Evolutionary conservation across 2,113 vertebrate species (phyloP).

Genomic region (Spheniscus mendiculus): DNA sequence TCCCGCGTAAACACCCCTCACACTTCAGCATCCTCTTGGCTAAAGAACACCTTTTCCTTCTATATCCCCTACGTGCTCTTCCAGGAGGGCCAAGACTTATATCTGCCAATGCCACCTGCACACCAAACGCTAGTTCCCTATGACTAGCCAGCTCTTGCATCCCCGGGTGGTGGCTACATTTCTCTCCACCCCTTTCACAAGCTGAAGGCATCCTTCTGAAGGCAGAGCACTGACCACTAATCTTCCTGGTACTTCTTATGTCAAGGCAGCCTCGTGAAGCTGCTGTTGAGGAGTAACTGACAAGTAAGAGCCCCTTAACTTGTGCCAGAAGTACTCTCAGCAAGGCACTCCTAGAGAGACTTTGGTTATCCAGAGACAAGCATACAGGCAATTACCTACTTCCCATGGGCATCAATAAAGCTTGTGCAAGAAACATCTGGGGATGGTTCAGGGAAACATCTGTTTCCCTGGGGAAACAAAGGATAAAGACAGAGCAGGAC

Average conservation of each 20-base stretch:
- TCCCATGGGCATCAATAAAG: background rate
- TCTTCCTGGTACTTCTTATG: background rate
- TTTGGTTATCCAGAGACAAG: background rate
- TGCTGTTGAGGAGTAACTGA: background rate
- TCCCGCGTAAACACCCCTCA: background rate
- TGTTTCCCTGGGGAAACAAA: background rate
- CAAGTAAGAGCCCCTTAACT: background rate
- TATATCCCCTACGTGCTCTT: background rate
- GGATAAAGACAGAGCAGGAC: background rate
- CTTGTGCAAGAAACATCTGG: background rate
- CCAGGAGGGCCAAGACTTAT: background rate
- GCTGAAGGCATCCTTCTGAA: background rate
- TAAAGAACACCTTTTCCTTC: background rate
- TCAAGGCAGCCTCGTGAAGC: background rate
- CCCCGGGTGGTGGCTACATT: background rate
- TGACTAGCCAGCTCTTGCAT: background rate
- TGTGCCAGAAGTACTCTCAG: background rate
- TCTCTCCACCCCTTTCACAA: background rate
- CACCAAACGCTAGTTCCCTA: background rate
- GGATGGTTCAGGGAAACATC: background rate
- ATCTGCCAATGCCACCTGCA: background rate
- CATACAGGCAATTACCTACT: fast-evolving
- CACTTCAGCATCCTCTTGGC: background rate
- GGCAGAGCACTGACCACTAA: background rate
- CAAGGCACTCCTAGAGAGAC: background rate